Percentiles rank a stretch among this genome's conserved stretches.
Evolutionary conservation across 2,888 invertebrate genomes (phyloP).

Genomic region (Cremastinae sp.): DNA sequence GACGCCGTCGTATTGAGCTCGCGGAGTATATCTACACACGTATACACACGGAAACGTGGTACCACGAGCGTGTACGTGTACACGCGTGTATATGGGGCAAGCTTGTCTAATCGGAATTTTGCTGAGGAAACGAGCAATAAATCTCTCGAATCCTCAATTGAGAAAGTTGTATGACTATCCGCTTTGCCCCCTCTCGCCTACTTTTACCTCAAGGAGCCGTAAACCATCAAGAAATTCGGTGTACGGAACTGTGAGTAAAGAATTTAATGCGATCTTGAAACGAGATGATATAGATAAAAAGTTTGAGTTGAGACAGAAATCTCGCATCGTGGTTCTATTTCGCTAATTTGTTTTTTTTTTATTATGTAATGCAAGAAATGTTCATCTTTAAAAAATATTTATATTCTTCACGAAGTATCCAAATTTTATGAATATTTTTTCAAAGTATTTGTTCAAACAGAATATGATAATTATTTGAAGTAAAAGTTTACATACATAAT

Average conservation of each 20-base stretch:
- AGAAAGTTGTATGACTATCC: constrained; percentile 25
- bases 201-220: constrained; percentile 14
- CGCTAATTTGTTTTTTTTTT: too few species aligned
- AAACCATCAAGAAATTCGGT: constrained; percentile 1
- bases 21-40: constrained; percentile 20
- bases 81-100: constrained; percentile 16
- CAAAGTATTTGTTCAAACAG: too few species aligned
- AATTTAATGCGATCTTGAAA: background rate
- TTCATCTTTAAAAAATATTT: too few species aligned
- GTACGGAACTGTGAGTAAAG: background rate
- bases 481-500: too few species aligned
- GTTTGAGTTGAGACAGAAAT: too few species aligned
- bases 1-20: constrained; percentile 32
- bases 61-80: background rate
- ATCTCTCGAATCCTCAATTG: constrained; percentile 27
- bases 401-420: too few species aligned
- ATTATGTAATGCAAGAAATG: too few species aligned
- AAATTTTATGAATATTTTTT: too few species aligned
- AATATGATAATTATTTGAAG: too few species aligned
- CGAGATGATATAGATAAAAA: background rate
- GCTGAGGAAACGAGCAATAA: constrained; percentile 38
- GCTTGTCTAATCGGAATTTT: constrained; percentile 38
- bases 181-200: background rate
- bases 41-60: background rate
- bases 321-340: too few species aligned